Conservation (phyloP, 2,113 vertebrate species). For the Phalacrocorax pelagicus region DNA sequence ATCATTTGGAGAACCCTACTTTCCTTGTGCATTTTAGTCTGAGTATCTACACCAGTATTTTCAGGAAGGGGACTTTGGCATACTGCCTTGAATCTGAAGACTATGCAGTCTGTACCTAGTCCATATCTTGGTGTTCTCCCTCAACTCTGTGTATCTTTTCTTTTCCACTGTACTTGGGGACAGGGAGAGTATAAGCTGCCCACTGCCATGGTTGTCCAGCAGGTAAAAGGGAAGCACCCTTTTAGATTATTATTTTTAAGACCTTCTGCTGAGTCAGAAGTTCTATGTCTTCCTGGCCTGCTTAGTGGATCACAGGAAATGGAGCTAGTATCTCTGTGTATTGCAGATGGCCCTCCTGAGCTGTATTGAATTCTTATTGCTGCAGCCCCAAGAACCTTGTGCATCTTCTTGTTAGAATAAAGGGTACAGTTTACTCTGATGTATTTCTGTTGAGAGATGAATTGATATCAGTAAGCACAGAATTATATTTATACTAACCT, state of each 20-base stretch:
- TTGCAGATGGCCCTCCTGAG: background rate
- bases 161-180: background rate
- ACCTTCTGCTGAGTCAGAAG: background rate
- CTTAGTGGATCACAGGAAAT: background rate
- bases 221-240: background rate
- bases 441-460: background rate
- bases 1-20: background rate
- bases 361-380: background rate
- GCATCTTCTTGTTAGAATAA: background rate
- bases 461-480: background rate
- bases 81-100: background rate
- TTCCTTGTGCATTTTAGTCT: background rate
- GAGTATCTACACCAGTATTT: background rate
- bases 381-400: background rate
- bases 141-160: background rate
- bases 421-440: background rate
- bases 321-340: background rate
- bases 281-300: background rate
- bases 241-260: background rate
- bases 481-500: background rate
- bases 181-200: background rate
- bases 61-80: background rate
- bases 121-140: background rate
- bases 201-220: background rate
- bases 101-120: rapidly evolving